Base-by-base conservation (phyloP, 2,888 invertebrate genomes). In the Acleris emargana region DNA sequence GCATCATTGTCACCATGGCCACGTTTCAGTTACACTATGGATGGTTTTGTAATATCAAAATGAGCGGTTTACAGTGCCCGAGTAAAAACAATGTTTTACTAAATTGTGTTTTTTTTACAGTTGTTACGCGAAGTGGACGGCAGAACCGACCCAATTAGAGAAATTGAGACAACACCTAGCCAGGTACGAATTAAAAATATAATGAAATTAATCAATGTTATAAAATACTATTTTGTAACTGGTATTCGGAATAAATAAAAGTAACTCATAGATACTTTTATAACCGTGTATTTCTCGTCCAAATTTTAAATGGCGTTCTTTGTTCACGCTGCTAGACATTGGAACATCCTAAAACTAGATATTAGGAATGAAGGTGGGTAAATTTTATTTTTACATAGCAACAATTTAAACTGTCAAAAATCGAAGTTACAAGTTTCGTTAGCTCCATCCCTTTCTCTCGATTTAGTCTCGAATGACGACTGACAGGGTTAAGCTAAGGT, bases 321-420 rank as follows among this genome's bases (percentile, higher is more conserved):
- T 64, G 84, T 87, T 28, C 87, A 88, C 69, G 89, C 89, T 77
- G 78, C 76, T 78, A 88, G 86, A 73, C 59, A 42, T 67, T 73
- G 84, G 87, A 86, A 62, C 75, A 73, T 28, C 68, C 80, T 55
- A 83, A 80, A 69, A 77, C 70, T 58, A 82, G 81, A 80, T 86
- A 86, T 72, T 86, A 76, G 79, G 5, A 49, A 55, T 43, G 47
- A 17, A 42, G 68, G 68, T 68, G 67, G 52, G 66, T 69, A 68
- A 55, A 47, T 20, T 49, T 13, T 1, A 4, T 38, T 38, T 38
- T 38, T 13, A 13, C 38, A 38, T 38, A 13, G 38, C 38, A 38
- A 38, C 38, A 11, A 13, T 38, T 38, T 32, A 11, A 11, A 3
- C 13, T 13, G 3, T 32, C 32, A 9, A 32, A 25, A 25, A 2